Conservation (phyloP, 2,113 vertebrate species). For the Pseudopipra pipra region DNA sequence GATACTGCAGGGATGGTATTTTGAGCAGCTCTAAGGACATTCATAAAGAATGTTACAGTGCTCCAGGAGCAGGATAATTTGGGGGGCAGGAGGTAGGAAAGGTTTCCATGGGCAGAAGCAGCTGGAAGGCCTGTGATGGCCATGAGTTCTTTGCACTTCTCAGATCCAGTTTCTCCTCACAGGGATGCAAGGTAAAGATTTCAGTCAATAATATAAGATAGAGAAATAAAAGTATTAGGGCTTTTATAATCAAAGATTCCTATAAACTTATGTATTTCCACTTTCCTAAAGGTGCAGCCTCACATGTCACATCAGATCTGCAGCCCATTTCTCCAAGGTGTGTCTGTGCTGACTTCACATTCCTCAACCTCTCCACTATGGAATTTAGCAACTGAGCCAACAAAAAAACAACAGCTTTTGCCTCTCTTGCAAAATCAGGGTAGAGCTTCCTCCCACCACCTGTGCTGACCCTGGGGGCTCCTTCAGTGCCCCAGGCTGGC, state of each 20-base stretch:
- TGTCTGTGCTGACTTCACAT: background rate
- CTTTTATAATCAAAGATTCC: background rate
- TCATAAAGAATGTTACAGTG: background rate
- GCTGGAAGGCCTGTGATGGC: background rate
- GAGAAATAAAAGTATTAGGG: background rate
- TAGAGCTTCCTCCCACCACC: background rate
- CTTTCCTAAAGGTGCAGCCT: background rate
- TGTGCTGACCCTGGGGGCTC: background rate
- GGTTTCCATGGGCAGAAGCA: background rate
- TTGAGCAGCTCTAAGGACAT: background rate
- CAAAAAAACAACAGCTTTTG: background rate
- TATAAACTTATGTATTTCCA: fast-evolving
- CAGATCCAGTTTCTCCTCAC: background rate
- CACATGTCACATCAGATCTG: background rate
- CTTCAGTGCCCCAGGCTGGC: background rate
- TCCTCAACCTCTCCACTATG: background rate
- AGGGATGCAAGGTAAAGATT: background rate
- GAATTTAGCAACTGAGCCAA: background rate
- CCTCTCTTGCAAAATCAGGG: background rate
- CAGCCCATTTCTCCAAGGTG: background rate
- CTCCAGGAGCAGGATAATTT: background rate
- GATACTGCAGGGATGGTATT: background rate
- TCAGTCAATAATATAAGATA: background rate
- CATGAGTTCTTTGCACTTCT: background rate
- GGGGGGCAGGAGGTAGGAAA: background rate